Conservation (phyloP, 2,113 vertebrate species). For the Bagarius yarrelli region DNA sequence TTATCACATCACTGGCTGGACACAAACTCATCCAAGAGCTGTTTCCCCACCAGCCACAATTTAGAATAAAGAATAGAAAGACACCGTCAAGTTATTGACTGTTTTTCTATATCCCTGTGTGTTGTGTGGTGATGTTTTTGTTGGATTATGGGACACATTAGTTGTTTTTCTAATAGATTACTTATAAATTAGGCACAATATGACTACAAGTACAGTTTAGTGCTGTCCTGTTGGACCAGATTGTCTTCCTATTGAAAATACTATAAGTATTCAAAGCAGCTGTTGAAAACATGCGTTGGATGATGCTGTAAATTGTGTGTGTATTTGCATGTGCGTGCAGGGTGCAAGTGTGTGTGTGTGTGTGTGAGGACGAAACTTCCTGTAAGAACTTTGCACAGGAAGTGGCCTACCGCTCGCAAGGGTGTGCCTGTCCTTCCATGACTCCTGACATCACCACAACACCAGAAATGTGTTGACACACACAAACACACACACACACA, state of each 20-base stretch:
- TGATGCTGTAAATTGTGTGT: slow-evolving; percentile 17
- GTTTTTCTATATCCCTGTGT: no score
- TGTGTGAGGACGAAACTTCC: slow-evolving; percentile 44
- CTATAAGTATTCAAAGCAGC: neutral
- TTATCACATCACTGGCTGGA: no score
- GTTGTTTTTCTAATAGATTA: neutral
- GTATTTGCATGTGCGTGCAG: slow-evolving; percentile 19
- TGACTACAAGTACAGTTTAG: neutral
- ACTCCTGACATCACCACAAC: slow-evolving; percentile 37
- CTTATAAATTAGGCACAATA: neutral
- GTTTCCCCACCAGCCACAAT: no score
- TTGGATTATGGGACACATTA: neutral
- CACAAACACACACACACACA: neutral
- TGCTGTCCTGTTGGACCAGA: neutral
- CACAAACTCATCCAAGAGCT: no score
- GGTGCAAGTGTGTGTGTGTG: neutral
- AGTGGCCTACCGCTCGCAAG: slow-evolving; percentile 46
- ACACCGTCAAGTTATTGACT: no score
- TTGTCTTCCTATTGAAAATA: neutral
- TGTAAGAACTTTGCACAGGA: slow-evolving; percentile 49
- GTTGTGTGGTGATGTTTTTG: neutral
- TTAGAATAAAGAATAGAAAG: no score
- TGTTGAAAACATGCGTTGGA: neutral
- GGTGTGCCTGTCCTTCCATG: slow-evolving; percentile 41
- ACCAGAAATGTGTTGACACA: neutral